Evolutionary conservation across 1,140 invertebrate species (phyloP).

Genomic region (Sinonovacula constricta): DNA sequence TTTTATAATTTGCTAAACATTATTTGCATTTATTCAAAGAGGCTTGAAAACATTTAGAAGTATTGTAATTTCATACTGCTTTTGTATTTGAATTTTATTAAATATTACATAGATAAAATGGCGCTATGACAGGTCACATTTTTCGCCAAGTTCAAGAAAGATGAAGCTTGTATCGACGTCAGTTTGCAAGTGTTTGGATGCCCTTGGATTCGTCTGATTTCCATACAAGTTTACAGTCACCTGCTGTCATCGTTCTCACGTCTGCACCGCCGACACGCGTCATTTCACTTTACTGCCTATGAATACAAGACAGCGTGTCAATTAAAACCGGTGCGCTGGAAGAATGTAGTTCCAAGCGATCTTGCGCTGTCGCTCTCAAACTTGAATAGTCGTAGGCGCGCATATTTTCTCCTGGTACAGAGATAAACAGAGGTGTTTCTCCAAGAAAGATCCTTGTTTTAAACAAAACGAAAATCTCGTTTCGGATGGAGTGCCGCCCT

Average conservation of each 20-base stretch:
- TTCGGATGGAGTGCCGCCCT: too few species aligned
- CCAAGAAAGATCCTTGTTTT: too few species aligned
- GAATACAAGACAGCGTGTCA: background rate
- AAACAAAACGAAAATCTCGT: too few species aligned
- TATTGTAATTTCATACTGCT: too few species aligned
- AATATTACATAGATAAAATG: too few species aligned
- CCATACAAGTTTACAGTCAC: constrained; percentile 23
- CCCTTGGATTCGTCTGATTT: constrained; percentile 25
- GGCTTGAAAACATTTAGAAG: too few species aligned
- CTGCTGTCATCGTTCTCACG: constrained; percentile 15
- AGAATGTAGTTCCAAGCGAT: background rate
- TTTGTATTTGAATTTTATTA: too few species aligned
- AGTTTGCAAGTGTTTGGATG: constrained; percentile 24
- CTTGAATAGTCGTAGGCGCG: background rate
- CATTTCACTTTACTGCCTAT: background rate
- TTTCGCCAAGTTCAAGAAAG: too few species aligned
- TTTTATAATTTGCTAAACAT: too few species aligned
- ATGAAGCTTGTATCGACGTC: too few species aligned
- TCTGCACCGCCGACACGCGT: background rate
- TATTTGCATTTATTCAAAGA: too few species aligned
- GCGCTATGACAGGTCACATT: too few species aligned
- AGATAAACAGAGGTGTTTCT: background rate
- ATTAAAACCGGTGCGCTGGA: background rate
- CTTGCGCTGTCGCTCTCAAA: background rate
- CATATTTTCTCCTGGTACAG: background rate